Conservation (phyloP, 2,888 invertebrate genomes). For the Sthenelais limicola region DNA sequence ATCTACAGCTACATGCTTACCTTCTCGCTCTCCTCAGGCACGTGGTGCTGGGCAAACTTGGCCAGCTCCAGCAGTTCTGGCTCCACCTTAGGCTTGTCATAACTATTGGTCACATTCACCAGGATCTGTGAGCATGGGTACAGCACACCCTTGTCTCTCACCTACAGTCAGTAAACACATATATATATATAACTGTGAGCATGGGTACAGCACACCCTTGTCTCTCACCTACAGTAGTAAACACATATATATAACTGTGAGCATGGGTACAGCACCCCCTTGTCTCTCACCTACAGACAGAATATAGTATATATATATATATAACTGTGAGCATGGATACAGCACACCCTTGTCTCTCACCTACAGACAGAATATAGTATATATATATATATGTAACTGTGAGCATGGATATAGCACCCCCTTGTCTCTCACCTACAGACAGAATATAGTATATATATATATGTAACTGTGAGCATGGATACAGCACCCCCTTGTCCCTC, state of each 20-base stretch:
- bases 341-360: conserved; percentile 62
- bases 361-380: no score
- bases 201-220: conserved; percentile 67
- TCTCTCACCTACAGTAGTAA: conserved; percentile 56
- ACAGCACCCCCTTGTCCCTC: conserved; percentile 64
- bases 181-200: no score
- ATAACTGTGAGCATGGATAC: conserved; percentile 81
- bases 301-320: no score
- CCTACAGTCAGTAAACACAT: no score
- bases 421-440: conserved; percentile 57
- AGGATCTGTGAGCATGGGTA: conserved; percentile 86
- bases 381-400: no score
- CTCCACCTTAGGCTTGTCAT: conserved; percentile 95
- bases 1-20: no score
- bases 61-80: conserved; percentile 98
- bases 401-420: conserved; percentile 76
- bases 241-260: no score
- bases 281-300: no score
- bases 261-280: conserved; percentile 73
- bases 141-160: conserved; percentile 61
- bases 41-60: conserved; percentile 98
- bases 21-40: conserved; percentile 90
- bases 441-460: conserved; percentile 98
- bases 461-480: conserved; percentile 86
- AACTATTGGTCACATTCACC: conserved; percentile 97